Evolutionary conservation across 2,113 vertebrate genomes (phyloP), one percentile per base, ranked within the genome.

Genomic region (Melanostigma gelatinosum): DNA sequence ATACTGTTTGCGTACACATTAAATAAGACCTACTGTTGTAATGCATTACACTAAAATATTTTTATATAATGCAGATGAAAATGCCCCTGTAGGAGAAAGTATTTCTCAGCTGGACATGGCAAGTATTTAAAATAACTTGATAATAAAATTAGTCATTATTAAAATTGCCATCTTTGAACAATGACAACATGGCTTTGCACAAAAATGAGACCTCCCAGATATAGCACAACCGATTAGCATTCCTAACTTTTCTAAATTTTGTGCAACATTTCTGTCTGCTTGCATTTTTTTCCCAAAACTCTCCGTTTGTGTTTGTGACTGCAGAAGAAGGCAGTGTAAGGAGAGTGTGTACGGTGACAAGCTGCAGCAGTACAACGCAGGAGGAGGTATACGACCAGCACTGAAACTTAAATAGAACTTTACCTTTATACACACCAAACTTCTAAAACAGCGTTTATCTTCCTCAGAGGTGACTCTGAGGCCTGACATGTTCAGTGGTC

Each of bases 321-420:
- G 48, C 69, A 99, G 98, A 93, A 97, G 97, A 85, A 95, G 97
- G 0, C 96, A 96, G 36, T 95, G 96, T 93, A 99, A 99, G 91
- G 98, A 99, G 89, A 97, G 97, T 0, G 95, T 97, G 36, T 99
- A 99, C 90, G 99, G 97, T 0, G 98, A 99, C 58, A 99, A 99
- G 75, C 92, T 99, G 15, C 98, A 99, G 91, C 98, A 99, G 88
- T 99, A 99, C 94, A 99, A 97, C 94, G 96, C 97, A 0, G 97
- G 97, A 63, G 91, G 97, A 95, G 97, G 97, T 99, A 29, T 29
- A 83, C 94, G 95, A 57, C 15, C 8, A 6, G 9, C 2, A 1
- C 40, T 22, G 46, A 54, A 42, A 9, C 36, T n/a, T 70, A 46
- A 38, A 68, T 61, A 57, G 16, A 34, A 15, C 6, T 44, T 20